These are phyloP conservation scores for Colaptes auratus DNA, from an alignment of 2,113 vertebrate genomes.

Conservation along the genomic window DNA sequence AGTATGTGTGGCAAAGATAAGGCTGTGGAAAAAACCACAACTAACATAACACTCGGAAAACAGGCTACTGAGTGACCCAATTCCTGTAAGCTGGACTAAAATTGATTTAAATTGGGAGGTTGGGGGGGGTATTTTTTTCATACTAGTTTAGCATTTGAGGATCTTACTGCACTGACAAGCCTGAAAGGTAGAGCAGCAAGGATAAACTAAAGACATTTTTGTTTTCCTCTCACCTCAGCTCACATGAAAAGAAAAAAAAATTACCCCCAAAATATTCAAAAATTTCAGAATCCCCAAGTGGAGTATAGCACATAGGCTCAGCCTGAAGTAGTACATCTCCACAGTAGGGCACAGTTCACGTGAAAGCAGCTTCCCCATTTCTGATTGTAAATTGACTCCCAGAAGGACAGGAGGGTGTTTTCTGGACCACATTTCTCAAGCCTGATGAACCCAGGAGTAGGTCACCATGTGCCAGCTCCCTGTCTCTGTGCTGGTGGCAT, in stretches of 20 bases:
- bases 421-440: background rate
- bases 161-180: background rate
- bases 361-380: background rate
- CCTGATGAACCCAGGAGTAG: background rate
- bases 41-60: background rate
- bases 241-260: background rate
- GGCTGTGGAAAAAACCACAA: background rate
- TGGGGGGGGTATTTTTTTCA: background rate
- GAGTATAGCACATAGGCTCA: background rate
- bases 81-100: background rate
- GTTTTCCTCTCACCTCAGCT: background rate
- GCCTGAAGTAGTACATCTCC: background rate
- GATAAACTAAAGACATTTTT: background rate
- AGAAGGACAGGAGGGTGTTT: background rate
- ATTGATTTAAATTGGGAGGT: background rate
- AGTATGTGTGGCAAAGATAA: slow-evolving; percentile 27
- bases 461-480: background rate
- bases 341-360: background rate
- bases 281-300: background rate
- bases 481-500: fast-evolving
- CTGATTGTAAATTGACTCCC: background rate
- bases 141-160: background rate
- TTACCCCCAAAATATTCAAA: background rate
- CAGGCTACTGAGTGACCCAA: background rate
- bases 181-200: background rate